Evolutionary conservation across 37 sponge, comb jelly and placozoan genomes (phyloP).

Genomic region (Mnemiopsis leidyi): DNA sequence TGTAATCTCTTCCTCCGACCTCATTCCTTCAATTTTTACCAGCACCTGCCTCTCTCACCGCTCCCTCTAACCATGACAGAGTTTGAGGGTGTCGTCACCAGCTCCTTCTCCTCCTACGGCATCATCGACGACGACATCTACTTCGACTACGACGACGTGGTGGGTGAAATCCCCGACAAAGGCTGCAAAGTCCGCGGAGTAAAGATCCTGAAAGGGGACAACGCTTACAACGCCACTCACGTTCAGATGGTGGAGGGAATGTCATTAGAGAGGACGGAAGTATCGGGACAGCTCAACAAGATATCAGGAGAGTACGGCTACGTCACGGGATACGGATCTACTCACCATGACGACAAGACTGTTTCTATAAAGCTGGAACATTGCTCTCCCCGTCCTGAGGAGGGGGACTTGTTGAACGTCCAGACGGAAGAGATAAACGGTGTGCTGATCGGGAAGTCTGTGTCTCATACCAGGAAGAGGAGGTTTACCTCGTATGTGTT

Average conservation of each 20-base stretch:
- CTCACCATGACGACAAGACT: no score
- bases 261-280: background rate
- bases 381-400: background rate
- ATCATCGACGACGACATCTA: slow-evolving; percentile 57
- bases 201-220: background rate
- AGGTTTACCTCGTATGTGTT: slow-evolving; percentile 27
- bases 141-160: slow-evolving; percentile 7
- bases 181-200: slow-evolving; percentile 28
- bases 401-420: slow-evolving; percentile 4
- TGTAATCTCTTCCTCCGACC: background rate
- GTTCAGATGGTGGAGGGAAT: background rate
- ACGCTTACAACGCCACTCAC: background rate
- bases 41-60: background rate
- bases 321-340: slow-evolving; percentile 8
- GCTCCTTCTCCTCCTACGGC: slow-evolving; percentile 27
- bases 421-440: background rate
- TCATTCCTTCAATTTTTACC: background rate
- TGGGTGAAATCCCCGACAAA: background rate
- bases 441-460: background rate
- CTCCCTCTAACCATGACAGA: background rate
- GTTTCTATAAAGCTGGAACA: background rate
- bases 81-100: slow-evolving; percentile 45
- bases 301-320: background rate
- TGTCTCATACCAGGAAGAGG: slow-evolving; percentile 22
- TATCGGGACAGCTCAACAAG: background rate